Evolutionary conservation across 2,797 vertebrate genomes (phyloP).

Genomic region (Tenualosa thibaudeaui): DNA sequence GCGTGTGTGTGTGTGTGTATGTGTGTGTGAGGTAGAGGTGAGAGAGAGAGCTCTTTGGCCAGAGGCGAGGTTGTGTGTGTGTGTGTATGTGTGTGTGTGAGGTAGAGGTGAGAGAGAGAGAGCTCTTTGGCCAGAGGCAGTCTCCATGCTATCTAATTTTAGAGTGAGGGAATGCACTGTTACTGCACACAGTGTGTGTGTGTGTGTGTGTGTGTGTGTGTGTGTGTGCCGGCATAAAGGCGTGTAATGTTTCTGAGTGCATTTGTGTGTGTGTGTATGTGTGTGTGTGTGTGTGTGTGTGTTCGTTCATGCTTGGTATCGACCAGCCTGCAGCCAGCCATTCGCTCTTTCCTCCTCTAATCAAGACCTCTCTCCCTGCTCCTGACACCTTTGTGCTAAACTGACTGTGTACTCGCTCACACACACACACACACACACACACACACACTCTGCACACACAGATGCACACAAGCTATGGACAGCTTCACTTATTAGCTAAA

Average conservation of each 20-base stretch:
- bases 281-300: conserved; percentile 21
- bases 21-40: too few relatives aligned
- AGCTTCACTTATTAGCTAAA: neutral
- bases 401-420: neutral
- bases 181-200: neutral
- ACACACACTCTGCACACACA: neutral
- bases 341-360: neutral
- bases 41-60: too few relatives aligned
- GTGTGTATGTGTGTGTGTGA: neutral
- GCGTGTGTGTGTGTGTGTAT: too few relatives aligned
- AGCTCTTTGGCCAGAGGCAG: conserved; percentile 18
- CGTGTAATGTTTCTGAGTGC: too few relatives aligned
- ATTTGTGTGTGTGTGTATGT: neutral
- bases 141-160: conserved; percentile 11
- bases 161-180: conserved; percentile 18
- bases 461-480: neutral
- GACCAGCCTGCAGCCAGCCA: neutral
- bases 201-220: conserved; percentile 27
- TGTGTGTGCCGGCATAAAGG: neutral
- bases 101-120: neutral
- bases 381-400: neutral
- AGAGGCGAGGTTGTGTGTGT: neutral
- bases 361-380: conserved; percentile 6
- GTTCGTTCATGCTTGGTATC: neutral
- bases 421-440: neutral